These are phyloP conservation scores for Psophia crepitans DNA, from an alignment of 2,113 vertebrate genomes.

Conservation along the genomic window DNA sequence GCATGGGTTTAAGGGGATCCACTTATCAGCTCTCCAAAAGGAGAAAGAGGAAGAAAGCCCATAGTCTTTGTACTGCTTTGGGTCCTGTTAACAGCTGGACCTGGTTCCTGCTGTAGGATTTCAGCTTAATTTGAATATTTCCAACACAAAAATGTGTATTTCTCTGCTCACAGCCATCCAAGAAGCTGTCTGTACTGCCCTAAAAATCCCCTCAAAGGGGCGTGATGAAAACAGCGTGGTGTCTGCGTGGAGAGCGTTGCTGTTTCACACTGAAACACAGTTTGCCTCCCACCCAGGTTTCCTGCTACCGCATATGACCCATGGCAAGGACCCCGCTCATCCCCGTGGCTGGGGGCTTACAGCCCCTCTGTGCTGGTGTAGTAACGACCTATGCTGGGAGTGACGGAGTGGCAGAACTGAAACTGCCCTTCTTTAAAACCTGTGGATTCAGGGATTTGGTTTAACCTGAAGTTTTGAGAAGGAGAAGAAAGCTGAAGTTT, in stretches of 20 bases:
- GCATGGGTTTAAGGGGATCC: background rate
- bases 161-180: background rate
- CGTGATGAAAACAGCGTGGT: background rate
- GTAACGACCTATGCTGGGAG: background rate
- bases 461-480: background rate
- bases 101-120: background rate
- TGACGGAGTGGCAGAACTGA: background rate
- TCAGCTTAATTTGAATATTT: background rate
- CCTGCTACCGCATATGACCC: background rate
- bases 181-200: background rate
- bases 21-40: background rate
- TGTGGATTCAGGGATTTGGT: background rate
- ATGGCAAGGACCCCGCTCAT: rapidly evolving
- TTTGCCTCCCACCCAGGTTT: background rate
- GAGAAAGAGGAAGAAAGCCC: background rate
- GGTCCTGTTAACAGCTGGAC: background rate
- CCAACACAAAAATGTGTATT: background rate
- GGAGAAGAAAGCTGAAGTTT: background rate
- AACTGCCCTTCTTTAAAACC: background rate
- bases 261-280: background rate
- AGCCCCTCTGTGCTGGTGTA: background rate
- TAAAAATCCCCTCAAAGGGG: background rate
- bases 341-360: background rate
- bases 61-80: background rate
- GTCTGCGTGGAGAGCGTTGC: background rate